Percentiles rank a stretch among this genome's conserved stretches.
phyloP scores from a whole-genome alignment of 2,797 vertebrate species.

The Pitangus sulphuratus region DNA sequence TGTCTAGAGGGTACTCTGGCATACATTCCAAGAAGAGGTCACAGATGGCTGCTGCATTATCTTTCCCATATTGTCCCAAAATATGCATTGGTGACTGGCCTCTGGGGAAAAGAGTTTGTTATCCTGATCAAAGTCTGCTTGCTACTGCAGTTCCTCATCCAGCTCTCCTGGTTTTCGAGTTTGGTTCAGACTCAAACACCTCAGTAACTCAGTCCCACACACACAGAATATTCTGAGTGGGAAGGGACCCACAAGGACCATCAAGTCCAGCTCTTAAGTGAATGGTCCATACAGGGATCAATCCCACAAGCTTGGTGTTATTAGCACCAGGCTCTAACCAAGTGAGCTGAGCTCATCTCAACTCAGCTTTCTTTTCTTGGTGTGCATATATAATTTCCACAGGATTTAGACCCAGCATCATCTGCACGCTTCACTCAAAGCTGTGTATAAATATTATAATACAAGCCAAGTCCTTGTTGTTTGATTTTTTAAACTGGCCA shows the following conservation, averaged over 20 bases:
- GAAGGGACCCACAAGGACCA: background rate
- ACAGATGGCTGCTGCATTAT: slow-evolving; percentile 97
- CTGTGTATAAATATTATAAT: background rate
- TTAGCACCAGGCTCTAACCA: background rate
- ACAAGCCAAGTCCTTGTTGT: background rate
- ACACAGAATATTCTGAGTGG: background rate
- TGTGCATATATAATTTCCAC: background rate
- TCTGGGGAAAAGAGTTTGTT: slow-evolving; percentile 72
- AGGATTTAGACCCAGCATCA: background rate
- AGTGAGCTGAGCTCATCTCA: background rate
- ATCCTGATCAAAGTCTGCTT: background rate
- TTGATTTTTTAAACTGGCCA: background rate
- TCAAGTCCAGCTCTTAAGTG: background rate
- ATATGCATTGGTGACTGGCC: slow-evolving; percentile 98
- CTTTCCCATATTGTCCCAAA: slow-evolving; percentile 95
- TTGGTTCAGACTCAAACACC: background rate
- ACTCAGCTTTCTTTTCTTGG: background rate
- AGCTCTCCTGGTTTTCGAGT: background rate
- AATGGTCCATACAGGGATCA: background rate
- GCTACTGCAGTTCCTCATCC: background rate
- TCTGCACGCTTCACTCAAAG: background rate
- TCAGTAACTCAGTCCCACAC: background rate
- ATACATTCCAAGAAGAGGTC: slow-evolving; percentile 98
- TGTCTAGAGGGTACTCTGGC: slow-evolving; percentile 96
- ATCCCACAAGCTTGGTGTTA: background rate